These are phyloP conservation scores for Epicauta chinensis DNA, from an alignment of 1,140 invertebrate genomes.

Conservation along the genomic window DNA sequence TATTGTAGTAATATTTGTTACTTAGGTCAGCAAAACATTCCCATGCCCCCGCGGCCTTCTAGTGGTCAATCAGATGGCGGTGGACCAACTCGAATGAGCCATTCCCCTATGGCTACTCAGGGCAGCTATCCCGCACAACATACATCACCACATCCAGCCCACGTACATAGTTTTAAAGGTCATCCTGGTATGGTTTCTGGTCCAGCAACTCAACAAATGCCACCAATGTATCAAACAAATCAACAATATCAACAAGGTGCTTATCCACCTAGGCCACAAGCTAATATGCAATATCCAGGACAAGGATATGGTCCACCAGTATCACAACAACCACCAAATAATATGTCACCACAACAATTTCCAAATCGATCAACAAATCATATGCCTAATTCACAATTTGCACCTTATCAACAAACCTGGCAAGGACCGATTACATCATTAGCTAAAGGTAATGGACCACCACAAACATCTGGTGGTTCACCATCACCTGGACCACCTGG, in stretches of 20 bases:
- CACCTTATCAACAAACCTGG: constrained; percentile 46
- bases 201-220: constrained; percentile 46
- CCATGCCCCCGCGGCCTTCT: constrained; percentile 84
- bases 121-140: constrained; percentile 60
- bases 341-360: constrained; percentile 44
- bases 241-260: constrained; percentile 52
- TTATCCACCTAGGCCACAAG: constrained; percentile 53
- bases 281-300: constrained; percentile 40
- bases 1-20: no score
- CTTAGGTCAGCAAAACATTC: constrained; percentile 81
- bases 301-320: constrained; percentile 45
- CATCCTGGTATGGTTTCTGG: constrained; percentile 50
- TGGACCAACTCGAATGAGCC: constrained; percentile 62
- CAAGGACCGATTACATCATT: constrained; percentile 11
- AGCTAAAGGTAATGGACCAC: constrained; percentile 32
- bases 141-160: constrained; percentile 47
- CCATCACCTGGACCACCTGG: constrained; percentile 32
- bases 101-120: constrained; percentile 68
- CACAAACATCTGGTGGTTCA: constrained; percentile 39
- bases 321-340: constrained; percentile 35
- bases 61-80: constrained; percentile 81
- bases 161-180: constrained; percentile 43
- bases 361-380: constrained; percentile 49
- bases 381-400: constrained; percentile 47
- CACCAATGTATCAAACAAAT: constrained; percentile 47